These are phyloP conservation scores for Hydrotaea cyrtoneurina DNA, from an alignment of 2,888 invertebrate species.

Conservation along the genomic window DNA sequence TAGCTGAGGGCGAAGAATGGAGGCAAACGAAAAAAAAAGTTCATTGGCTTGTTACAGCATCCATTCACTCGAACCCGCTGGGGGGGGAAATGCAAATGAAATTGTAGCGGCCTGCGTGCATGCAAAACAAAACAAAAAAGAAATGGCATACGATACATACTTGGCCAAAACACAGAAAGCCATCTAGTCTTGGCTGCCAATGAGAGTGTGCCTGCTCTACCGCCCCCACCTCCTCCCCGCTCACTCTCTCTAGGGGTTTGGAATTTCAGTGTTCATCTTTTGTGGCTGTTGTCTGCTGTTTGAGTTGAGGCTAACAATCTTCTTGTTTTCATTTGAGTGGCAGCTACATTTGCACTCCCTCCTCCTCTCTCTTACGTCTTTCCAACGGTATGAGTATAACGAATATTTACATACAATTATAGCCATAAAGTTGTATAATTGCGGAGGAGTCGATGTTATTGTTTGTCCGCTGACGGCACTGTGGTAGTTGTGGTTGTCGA, in stretches of 20 bases:
- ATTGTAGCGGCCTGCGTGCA: constrained; percentile 41
- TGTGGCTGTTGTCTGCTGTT: neutral
- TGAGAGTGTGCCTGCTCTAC: no score
- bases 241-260: neutral
- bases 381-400: no score
- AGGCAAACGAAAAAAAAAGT: constrained; percentile 29
- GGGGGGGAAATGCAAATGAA: constrained; percentile 63
- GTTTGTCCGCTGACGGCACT: neutral
- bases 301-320: constrained; percentile 57
- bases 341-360: neutral
- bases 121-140: neutral
- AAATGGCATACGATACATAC: no score
- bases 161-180: no score
- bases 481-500: neutral
- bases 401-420: constrained; percentile 33
- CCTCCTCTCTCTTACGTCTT: no score
- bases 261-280: neutral
- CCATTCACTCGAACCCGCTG: constrained; percentile 21
- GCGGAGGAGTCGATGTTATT: constrained; percentile 16
- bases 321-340: neutral
- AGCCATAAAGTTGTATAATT: constrained; percentile 1
- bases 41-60: constrained; percentile 56
- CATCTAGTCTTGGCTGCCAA: no score
- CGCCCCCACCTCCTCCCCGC: neutral
- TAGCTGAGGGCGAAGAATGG: neutral